Conservation (phyloP, 2,113 vertebrate genomes). For the Hydropotes inermis region DNA sequence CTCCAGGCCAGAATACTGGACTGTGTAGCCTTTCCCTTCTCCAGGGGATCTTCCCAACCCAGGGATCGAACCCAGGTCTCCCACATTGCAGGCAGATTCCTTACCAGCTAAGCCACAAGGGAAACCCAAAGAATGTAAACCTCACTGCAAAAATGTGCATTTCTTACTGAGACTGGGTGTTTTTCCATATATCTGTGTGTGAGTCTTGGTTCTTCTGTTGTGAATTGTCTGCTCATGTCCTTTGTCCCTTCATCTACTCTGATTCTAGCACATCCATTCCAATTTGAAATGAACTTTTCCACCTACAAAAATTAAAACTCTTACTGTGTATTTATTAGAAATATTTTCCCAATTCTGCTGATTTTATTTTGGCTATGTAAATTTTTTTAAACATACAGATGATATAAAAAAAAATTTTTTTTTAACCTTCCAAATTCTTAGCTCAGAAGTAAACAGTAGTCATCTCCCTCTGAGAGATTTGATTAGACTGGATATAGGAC, state of each 20-base stretch:
- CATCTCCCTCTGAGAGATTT: neutral
- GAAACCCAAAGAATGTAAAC: neutral
- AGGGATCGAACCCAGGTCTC: neutral
- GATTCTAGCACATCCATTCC: neutral
- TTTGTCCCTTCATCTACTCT: neutral
- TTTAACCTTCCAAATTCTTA: neutral
- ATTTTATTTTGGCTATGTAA: neutral
- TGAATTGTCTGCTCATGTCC: neutral
- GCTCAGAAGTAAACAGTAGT: neutral
- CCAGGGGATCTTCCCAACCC: neutral
- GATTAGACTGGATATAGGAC: neutral
- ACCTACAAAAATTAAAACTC: neutral
- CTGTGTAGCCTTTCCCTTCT: neutral
- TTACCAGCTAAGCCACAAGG: neutral
- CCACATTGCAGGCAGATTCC: neutral
- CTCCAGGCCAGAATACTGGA: neutral
- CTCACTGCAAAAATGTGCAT: neutral
- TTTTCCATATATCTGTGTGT: neutral
- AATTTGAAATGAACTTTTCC: neutral
- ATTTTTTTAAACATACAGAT: neutral
- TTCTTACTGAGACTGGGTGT: neutral
- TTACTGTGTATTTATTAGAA: neutral
- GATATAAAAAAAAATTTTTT: neutral
- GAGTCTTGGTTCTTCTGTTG: neutral
- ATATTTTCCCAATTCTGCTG: neutral